Base-by-base conservation (phyloP, 92 coral and sea anemone genomes). In the Galaxea fascicularis region DNA sequence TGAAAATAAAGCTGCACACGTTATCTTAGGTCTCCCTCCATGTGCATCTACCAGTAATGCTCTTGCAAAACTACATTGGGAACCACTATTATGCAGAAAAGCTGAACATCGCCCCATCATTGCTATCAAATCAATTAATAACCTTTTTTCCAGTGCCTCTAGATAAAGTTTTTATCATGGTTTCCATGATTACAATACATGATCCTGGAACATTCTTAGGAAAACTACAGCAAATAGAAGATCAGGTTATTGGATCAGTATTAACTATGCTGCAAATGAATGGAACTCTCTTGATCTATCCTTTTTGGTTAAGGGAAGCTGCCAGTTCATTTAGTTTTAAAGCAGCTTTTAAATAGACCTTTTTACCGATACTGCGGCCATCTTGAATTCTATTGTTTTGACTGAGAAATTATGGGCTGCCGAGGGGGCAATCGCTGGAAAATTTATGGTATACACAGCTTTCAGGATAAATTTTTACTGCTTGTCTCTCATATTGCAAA, bases 21-120 rank as follows among this genome's bases (percentile, higher is more conserved):
- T 74, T 45, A 47, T 84, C 39, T 67, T 84, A 74, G 88, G 75
- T 76, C 82, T 70, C 63, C 82, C 58, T 58, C 74, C 82, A 17
- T 51, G 79, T 66, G 64, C 88, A 29, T 84, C 82, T 60, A 82
- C 82, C 45, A 84, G 82, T 65, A 76, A 75, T 14, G 88, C 82
- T 41, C 82, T 74, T 74, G 88, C 79, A 74, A 84, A 65, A 68
- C 82, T 74, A 30, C 41, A 24, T 21, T 84, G 82, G 82, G 75
- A 84, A 53, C 74, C 71, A 10, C 53, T 74, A 53, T 59, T 18
- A 45, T 71, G 76, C 47, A 57, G 82, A 62, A 65, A 76, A 68
- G 75, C 71, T 29, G 74, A 63, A 62, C 82, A 84, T 15, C 76
- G 82, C 65, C 82, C 82, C 28, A 45, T 84, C 44, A 74, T 74